Evolutionary conservation across 1,140 invertebrate genomes (phyloP), one percentile per base, ranked within the genome.

Genomic region (Spodoptera frugiperda): DNA sequence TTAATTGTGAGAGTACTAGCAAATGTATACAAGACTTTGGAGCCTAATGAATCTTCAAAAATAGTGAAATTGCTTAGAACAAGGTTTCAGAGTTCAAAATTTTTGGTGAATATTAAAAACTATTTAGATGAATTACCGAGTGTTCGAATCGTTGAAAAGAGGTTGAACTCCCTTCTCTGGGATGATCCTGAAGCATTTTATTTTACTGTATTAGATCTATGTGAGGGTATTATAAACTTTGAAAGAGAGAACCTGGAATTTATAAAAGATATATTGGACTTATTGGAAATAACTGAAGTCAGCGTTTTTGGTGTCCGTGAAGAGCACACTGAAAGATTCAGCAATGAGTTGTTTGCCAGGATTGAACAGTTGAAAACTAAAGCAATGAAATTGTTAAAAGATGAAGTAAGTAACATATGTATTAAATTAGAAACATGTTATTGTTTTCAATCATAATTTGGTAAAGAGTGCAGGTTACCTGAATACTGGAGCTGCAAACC

Each of bases 161-260:
- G 84, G 51, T 83, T 89, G 59, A 93, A 93, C 80, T 84, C 82
- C 46, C 86, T 90, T 15, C 78, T 93, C 12, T 93, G 92, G 92
- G 81, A 93, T 82, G 91, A 93, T 81, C 81, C 84, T 0, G 87
- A 93, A 78, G 48, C 78, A 53, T 92, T 92, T 83, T 93, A 77
- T 80, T 77, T 78, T 49, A 81, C 86, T 78, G 72, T 93, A 1
- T 25, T 85, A n/a, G 67, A 82, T 8, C 72, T 93, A 5, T 92
- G 86, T 84, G 73, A 88, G 74, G 86, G 89, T 33, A 87, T 92
- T 70, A 82, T 86, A 49, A 76, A 86, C 49, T 88, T 86, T 85
- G 85, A 84, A 39, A 76, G 71, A 6, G 79, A 83, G 30, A 81
- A 65, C 70, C 73, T 57, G 11, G 82, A 84, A 6, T 86, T 84